Evolutionary conservation across 2,113 vertebrate genomes (phyloP).

Genomic region (Uropsilus gracilis): DNA sequence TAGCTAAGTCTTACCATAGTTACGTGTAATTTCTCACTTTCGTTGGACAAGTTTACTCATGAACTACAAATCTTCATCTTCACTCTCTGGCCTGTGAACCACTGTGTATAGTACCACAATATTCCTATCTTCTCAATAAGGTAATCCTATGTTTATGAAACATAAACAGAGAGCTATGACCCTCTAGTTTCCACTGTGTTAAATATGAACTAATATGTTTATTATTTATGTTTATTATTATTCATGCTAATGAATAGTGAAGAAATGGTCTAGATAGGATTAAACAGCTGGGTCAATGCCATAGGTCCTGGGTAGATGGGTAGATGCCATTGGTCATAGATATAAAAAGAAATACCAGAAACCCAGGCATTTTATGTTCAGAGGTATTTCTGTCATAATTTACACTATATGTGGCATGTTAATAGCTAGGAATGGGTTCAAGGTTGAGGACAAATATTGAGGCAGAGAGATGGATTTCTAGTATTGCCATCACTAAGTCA

Average conservation of each 20-base stretch:
- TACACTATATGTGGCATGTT: neutral
- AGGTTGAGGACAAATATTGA: slow-evolving; percentile 11
- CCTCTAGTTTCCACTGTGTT: neutral
- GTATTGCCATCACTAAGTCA: slow-evolving; percentile 6
- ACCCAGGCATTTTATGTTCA: neutral
- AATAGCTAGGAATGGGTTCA: neutral
- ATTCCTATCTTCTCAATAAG: neutral
- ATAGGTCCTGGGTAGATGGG: neutral
- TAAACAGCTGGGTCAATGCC: neutral
- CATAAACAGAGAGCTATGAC: neutral
- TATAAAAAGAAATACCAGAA: neutral
- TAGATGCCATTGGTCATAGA: neutral
- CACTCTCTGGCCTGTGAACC: neutral
- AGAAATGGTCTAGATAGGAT: neutral
- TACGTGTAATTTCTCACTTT: slow-evolving; percentile 7
- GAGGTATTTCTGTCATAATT: neutral
- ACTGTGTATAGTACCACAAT: neutral
- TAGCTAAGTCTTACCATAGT: slow-evolving; percentile 15
- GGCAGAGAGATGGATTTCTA: neutral
- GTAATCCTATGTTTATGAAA: neutral
- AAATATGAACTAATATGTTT: slow-evolving; percentile 6
- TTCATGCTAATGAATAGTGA: neutral
- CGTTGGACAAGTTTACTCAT: neutral
- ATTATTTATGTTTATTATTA: slow-evolving; percentile 30
- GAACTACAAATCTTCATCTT: neutral